These are phyloP conservation scores for Rhyacichthys aspro DNA, from an alignment of 2,797 vertebrate genomes.

Conservation along the genomic window DNA sequence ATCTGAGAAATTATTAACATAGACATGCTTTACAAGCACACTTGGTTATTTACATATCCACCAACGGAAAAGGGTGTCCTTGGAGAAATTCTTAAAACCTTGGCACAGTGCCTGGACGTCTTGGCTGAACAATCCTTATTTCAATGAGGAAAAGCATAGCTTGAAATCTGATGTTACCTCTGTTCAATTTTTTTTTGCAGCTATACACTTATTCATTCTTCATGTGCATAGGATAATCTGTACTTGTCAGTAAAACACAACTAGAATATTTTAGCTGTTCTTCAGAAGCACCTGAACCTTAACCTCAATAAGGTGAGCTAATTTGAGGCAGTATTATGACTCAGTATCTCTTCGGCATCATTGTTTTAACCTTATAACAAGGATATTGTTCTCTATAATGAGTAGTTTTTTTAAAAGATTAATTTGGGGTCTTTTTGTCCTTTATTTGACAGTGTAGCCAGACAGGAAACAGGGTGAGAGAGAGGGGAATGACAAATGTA, in stretches of 20 bases:
- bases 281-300: constrained; percentile 18
- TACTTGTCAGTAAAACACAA: constrained; percentile 30
- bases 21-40: constrained; percentile 23
- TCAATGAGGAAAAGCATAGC: constrained; percentile 51
- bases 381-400: too few species aligned
- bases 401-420: too few species aligned
- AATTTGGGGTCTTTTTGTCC: too few species aligned
- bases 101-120: constrained; percentile 38
- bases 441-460: too few species aligned
- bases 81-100: constrained; percentile 46
- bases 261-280: constrained; percentile 44
- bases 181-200: constrained; percentile 32
- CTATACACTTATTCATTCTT: constrained; percentile 48
- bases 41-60: constrained; percentile 17
- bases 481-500: too few species aligned
- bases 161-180: constrained; percentile 54
- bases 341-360: constrained; percentile 13
- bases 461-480: too few species aligned
- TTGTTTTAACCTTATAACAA: constrained; percentile 11
- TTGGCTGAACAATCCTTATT: constrained; percentile 48
- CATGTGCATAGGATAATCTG: constrained; percentile 54
- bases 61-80: constrained; percentile 33
- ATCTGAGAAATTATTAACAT: constrained; percentile 11
- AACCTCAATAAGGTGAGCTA: too few species aligned
- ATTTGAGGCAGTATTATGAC: too few species aligned